These are phyloP conservation scores for Anorthoa munda DNA, from an alignment of 2,888 invertebrate species.

Conservation along the genomic window DNA sequence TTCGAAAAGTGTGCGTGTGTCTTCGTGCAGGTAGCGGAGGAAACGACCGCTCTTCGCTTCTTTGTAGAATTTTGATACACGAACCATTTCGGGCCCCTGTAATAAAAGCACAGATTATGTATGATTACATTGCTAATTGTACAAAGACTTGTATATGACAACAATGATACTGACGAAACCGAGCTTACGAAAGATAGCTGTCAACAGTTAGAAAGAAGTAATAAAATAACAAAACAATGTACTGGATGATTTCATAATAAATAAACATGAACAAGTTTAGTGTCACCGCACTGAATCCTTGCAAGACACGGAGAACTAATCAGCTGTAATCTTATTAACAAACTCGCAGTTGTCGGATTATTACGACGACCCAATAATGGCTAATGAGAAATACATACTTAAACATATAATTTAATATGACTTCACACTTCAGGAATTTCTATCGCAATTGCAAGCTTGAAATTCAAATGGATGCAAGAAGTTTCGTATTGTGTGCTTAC, in stretches of 20 bases:
- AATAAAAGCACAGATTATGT: conserved; percentile 76
- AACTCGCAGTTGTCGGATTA: conserved; percentile 51
- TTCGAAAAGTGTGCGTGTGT: conserved; percentile 97
- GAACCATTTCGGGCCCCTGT: conserved; percentile 97
- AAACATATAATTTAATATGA: conserved; percentile 31
- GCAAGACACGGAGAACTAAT: conserved; percentile 77
- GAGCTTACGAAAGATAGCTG: not conserved
- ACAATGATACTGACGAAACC: not conserved
- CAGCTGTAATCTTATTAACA: conserved; percentile 84
- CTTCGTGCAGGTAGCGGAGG: conserved; percentile 95
- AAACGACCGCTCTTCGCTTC: conserved; percentile 97
- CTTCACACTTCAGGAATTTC: conserved; percentile 45
- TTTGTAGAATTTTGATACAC: conserved; percentile 97
- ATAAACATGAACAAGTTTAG: conserved; percentile 47
- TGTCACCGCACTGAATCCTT: conserved; percentile 85
- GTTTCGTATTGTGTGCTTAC: conserved; percentile 9
- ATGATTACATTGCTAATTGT: conserved; percentile 14
- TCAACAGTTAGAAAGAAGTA: not conserved
- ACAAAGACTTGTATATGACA: not conserved
- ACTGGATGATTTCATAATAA: conserved; percentile 26
- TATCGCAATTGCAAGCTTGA: conserved; percentile 32
- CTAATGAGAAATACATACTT: conserved; percentile 58
- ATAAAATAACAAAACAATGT: conserved; percentile 12
- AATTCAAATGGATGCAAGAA: conserved; percentile 39
- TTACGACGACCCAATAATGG: conserved; percentile 52